Evolutionary conservation across 2,888 invertebrate genomes (phyloP).

Genomic region (Acanthosoma haemorrhoidale): DNA sequence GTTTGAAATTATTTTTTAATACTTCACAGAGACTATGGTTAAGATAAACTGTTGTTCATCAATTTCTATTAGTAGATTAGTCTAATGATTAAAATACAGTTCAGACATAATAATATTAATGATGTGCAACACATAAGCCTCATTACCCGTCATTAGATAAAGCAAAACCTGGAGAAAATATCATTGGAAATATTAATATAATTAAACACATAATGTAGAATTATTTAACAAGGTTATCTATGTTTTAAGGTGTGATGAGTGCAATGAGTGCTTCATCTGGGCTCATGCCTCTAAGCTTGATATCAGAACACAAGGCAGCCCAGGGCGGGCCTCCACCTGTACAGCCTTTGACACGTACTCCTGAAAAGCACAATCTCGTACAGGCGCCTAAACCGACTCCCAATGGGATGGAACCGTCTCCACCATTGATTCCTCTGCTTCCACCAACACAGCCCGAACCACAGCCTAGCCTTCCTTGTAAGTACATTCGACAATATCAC

Average conservation of each 20-base stretch:
- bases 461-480: constrained; percentile 34
- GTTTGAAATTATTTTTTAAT: no score
- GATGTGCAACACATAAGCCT: no score
- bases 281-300: constrained; percentile 39
- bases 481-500: no score
- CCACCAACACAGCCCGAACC: constrained; percentile 19
- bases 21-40: no score
- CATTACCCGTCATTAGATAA: no score
- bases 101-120: no score
- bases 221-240: neutral
- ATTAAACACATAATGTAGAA: neutral
- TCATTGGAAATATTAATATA: neutral
- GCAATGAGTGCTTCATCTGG: constrained; percentile 40
- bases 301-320: constrained; percentile 37
- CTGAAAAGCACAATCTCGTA: constrained; percentile 33
- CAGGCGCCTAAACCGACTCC: constrained; percentile 31
- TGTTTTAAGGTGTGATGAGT: constrained; percentile 41
- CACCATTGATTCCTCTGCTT: constrained; percentile 23
- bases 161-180: no score
- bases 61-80: no score
- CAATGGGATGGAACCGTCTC: constrained; percentile 22
- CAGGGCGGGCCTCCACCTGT: constrained; percentile 30
- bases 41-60: no score
- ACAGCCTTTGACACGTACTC: constrained; percentile 37
- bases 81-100: no score